Percentiles rank a stretch among this genome's conserved stretches.
These are phyloP conservation scores for Microchirus variegatus DNA, from an alignment of 2,797 vertebrate genomes.

Conservation along the genomic window DNA sequence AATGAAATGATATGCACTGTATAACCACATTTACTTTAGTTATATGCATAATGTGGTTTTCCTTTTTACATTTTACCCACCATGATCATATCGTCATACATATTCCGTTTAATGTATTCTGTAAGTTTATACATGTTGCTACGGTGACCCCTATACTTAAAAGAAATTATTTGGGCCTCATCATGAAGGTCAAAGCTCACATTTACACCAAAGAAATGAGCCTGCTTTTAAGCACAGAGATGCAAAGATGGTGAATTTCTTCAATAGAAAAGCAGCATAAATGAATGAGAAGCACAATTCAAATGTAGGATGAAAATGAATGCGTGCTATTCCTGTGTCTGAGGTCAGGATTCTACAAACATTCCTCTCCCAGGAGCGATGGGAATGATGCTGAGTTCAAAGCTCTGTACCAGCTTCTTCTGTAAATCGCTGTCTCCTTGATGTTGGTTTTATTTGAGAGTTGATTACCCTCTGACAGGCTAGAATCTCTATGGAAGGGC, in stretches of 20 bases:
- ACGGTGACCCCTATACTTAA: slow-evolving; percentile 24
- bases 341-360: slow-evolving; percentile 77
- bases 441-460: slow-evolving; percentile 82
- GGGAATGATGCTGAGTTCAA: slow-evolving; percentile 76
- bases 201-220: slow-evolving; percentile 45
- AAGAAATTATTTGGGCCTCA: slow-evolving; percentile 24
- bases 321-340: slow-evolving; percentile 76
- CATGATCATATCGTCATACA: no score
- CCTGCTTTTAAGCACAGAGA: slow-evolving; percentile 46
- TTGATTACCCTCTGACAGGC: slow-evolving; percentile 82
- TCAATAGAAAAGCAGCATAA: slow-evolving; percentile 62
- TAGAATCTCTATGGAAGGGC: slow-evolving; percentile 76
- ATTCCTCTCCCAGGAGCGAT: slow-evolving; percentile 66
- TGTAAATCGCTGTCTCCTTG: slow-evolving; percentile 75
- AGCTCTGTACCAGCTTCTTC: slow-evolving; percentile 64
- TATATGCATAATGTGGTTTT: no score
- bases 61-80: no score
- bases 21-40: no score
- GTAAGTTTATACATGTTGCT: no score
- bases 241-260: slow-evolving; percentile 59
- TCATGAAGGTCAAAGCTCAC: slow-evolving; percentile 41
- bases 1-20: no score
- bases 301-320: slow-evolving; percentile 73
- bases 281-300: slow-evolving; percentile 76
- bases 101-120: no score